Evolutionary conservation across 2,888 invertebrate species (phyloP).

Genomic region (Hirtodrosophila cameraria): DNA sequence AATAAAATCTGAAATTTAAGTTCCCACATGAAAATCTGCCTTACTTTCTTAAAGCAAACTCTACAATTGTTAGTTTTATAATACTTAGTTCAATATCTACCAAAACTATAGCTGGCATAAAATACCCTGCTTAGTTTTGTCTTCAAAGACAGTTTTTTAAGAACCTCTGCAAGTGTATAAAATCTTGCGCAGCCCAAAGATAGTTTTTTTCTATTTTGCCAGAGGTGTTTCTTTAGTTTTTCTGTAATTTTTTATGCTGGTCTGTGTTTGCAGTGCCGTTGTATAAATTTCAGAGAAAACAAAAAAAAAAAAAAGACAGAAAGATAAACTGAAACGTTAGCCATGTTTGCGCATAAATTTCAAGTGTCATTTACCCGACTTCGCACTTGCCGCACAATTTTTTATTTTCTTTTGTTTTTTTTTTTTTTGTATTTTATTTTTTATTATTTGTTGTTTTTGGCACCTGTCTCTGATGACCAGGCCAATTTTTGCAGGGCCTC

Average conservation of each 20-base stretch:
- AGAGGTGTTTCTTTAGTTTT: constrained; percentile 38
- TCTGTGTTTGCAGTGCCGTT: constrained; percentile 64
- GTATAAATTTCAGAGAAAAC: constrained; percentile 55
- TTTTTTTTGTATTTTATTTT: constrained; percentile 18
- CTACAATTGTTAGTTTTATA: too few species aligned
- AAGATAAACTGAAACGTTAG: constrained; percentile 51
- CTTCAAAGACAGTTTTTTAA: constrained; percentile 3
- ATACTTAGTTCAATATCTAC: too few species aligned
- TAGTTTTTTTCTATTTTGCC: constrained; percentile 35
- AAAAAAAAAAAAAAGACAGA: constrained; percentile 47
- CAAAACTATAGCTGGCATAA: too few species aligned
- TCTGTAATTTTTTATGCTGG: constrained; percentile 61
- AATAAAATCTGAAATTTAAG: too few species aligned
- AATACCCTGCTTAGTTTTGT: too few species aligned
- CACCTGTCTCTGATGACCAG: constrained; percentile 69
- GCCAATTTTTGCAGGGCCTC: constrained; percentile 64
- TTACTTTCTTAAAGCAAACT: too few species aligned
- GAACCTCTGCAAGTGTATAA: too few species aligned
- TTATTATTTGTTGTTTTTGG: constrained; percentile 58
- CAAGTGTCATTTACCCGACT: constrained; percentile 76
- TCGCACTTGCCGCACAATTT: constrained; percentile 52
- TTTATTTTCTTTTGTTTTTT: constrained; percentile 24
- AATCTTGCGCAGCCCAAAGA: too few species aligned
- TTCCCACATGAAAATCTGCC: too few species aligned
- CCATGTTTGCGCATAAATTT: constrained; percentile 75